Conservation (phyloP, 2,888 invertebrate species). For the Lepidocyrtinus sp. region DNA sequence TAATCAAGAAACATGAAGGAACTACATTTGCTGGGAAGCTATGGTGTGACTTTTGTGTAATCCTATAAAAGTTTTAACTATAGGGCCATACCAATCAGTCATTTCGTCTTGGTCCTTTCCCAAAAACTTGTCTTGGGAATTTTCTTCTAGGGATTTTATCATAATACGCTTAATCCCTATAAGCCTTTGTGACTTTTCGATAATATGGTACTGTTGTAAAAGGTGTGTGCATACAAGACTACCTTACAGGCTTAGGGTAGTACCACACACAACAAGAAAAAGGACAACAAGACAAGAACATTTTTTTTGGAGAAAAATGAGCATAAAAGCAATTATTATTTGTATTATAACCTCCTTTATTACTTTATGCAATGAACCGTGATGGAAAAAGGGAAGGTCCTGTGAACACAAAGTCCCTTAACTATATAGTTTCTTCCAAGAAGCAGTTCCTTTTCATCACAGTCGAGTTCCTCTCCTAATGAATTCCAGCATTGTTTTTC, state of each 20-base stretch:
- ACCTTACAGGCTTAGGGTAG: constrained; percentile 11
- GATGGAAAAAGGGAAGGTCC: constrained; percentile 4
- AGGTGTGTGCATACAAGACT: constrained; percentile 10
- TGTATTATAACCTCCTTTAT: constrained; percentile 8
- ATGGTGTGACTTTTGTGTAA: constrained; percentile 24
- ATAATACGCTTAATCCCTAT: constrained; percentile 4
- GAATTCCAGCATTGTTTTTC: neutral
- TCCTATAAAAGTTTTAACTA: constrained; percentile 44
- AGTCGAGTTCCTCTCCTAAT: constrained; percentile 32
- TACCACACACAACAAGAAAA: constrained; percentile 3
- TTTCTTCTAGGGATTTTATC: neutral
- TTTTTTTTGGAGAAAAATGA: neutral
- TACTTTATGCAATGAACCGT: constrained; percentile 18
- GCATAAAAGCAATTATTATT: constrained; percentile 16
- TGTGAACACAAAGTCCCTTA: neutral
- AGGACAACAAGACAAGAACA: neutral
- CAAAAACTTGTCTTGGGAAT: constrained; percentile 21
- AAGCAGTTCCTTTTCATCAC: neutral
- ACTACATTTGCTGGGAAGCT: neutral
- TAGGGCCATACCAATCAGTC: constrained; percentile 48
- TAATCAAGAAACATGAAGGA: neutral
- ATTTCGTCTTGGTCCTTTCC: constrained; percentile 25
- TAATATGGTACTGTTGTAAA: constrained; percentile 3
- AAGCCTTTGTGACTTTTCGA: constrained; percentile 7
- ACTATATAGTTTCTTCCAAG: neutral